A percentile compares a stretch with the other conserved stretches of the same genome.
Evolutionary conservation across 2,113 vertebrate genomes (phyloP).

Genomic region (Cacatua alba): DNA sequence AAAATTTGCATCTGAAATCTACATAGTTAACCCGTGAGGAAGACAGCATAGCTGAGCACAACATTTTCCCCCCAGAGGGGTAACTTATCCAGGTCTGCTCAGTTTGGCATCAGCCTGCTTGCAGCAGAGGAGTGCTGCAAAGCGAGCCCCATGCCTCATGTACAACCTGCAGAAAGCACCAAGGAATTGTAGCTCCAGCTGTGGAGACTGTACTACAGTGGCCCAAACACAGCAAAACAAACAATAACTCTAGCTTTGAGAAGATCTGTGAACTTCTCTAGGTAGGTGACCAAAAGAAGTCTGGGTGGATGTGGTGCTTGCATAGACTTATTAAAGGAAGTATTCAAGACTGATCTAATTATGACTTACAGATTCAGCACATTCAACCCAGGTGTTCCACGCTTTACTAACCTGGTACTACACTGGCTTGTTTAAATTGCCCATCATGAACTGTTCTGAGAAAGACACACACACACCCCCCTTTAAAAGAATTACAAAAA

Average conservation of each 20-base stretch:
- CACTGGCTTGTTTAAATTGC: constrained; percentile 4
- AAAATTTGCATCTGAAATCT: constrained; percentile 55
- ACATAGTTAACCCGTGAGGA: constrained; percentile 37
- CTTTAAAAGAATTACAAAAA: background rate
- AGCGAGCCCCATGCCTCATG: background rate
- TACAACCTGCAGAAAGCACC: background rate
- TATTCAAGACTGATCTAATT: constrained; percentile 65
- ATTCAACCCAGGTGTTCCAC: background rate
- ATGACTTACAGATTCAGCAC: constrained; percentile 6
- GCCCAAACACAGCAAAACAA: background rate
- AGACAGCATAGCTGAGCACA: background rate
- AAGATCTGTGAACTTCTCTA: background rate
- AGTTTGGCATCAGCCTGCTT: background rate
- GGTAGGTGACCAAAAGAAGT: constrained; percentile 14
- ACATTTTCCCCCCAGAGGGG: background rate
- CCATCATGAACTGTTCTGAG: background rate
- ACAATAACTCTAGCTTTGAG: background rate
- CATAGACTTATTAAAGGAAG: constrained; percentile 47
- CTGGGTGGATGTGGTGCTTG: background rate
- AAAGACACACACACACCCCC: background rate
- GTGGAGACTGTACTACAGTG: background rate
- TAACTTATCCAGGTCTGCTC: constrained; percentile 20
- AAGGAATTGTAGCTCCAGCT: background rate
- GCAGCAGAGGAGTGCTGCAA: background rate
- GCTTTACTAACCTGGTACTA: background rate